These are phyloP conservation scores for Myotis davidii DNA, from an alignment of 2,113 vertebrate genomes.

Conservation along the genomic window DNA sequence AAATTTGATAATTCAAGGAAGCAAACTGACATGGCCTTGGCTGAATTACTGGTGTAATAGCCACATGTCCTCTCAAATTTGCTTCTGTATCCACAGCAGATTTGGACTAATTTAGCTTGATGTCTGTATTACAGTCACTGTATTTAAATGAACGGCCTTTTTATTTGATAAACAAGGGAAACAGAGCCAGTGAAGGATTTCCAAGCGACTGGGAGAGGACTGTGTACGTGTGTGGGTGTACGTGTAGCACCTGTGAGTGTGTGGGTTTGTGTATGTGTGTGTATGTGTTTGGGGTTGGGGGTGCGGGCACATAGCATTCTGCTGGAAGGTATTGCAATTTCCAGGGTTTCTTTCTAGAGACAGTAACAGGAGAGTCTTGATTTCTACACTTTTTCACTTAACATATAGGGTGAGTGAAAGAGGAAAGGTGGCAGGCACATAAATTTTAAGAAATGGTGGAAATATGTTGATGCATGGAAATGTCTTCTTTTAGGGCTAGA, in stretches of 20 bases:
- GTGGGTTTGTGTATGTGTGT: not conserved
- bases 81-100: constrained; percentile 42
- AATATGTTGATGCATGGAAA: not conserved
- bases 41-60: constrained; percentile 23
- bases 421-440: not conserved
- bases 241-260: rapidly evolving
- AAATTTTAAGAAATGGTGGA: not conserved
- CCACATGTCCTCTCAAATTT: constrained; percentile 32
- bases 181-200: not conserved
- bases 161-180: constrained; percentile 7
- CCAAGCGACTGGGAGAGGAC: not conserved
- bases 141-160: constrained; percentile 29
- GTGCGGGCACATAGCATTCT: not conserved
- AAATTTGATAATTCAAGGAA: constrained; percentile 45
- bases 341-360: not conserved
- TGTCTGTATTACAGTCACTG: not conserved
- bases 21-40: constrained; percentile 6
- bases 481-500: not conserved
- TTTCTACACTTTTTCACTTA: not conserved
- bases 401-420: not conserved
- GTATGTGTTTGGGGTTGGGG: no score
- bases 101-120: constrained; percentile 28
- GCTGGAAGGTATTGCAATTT: not conserved
- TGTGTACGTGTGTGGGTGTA: no score
- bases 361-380: not conserved